Evolutionary conservation across 2,797 vertebrate species (phyloP).

Genomic region (Rhadinocentrus ornatus): DNA sequence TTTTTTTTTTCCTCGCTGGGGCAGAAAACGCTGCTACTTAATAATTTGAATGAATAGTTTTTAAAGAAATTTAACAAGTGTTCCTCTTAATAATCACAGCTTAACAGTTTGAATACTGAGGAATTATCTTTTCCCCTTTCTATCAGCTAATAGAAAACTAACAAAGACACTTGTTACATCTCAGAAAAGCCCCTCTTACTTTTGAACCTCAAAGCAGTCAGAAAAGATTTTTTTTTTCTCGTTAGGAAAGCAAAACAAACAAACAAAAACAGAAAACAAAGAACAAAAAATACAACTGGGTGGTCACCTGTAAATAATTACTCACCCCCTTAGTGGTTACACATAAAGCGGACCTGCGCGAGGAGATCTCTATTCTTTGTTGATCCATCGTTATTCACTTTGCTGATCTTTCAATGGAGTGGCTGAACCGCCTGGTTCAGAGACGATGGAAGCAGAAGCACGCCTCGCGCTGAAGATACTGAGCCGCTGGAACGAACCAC

Average conservation of each 20-base stretch:
- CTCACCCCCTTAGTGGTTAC: conserved; percentile 62
- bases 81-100: conserved; percentile 10
- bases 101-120: conserved; percentile 6
- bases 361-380: conserved; percentile 13
- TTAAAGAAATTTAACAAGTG: background rate
- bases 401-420: conserved; percentile 23
- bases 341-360: conserved; percentile 28
- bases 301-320: conserved; percentile 20
- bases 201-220: conserved; percentile 11
- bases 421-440: conserved; percentile 35
- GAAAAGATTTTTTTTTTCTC: background rate
- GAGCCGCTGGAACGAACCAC: conserved; percentile 72
- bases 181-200: conserved; percentile 35
- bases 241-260: conserved; percentile 1
- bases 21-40: background rate
- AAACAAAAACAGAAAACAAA: background rate
- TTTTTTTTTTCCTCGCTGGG: background rate
- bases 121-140: conserved; percentile 19
- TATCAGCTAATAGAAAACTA: background rate
- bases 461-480: conserved; percentile 48
- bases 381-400: conserved; percentile 43
- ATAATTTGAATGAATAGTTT: background rate
- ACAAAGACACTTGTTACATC: conserved; percentile 65
- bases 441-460: conserved; percentile 35
- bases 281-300: background rate